A percentile compares a stretch with the other conserved stretches of the same genome.
Evolutionary conservation across 2,888 invertebrate species (phyloP).

Genomic region (Drosophila antonietae): DNA sequence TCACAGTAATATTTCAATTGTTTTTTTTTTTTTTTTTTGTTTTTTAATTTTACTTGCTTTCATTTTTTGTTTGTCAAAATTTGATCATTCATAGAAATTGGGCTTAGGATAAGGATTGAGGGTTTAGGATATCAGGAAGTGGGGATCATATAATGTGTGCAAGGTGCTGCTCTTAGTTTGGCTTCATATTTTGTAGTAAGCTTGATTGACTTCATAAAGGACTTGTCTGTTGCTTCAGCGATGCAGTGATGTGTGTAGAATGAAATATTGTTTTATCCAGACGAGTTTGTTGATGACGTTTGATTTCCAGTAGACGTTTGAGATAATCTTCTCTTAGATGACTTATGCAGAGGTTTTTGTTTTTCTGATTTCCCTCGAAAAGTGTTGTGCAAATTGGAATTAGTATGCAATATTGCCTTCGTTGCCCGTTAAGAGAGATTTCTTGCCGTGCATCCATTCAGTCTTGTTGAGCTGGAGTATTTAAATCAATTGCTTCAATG

Average conservation of each 20-base stretch:
- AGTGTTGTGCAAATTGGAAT: no score
- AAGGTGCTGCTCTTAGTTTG: background rate
- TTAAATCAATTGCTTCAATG: background rate
- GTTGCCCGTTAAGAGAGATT: background rate
- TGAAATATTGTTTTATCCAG: background rate
- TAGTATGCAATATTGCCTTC: background rate
- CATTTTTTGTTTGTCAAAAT: background rate
- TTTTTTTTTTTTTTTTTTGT: background rate
- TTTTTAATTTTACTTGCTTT: background rate
- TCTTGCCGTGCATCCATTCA: background rate
- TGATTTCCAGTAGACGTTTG: background rate
- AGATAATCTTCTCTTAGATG: background rate
- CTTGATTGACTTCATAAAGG: background rate
- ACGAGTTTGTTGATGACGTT: background rate
- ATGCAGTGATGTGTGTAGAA: background rate
- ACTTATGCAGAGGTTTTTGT: background rate
- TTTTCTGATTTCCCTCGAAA: background rate
- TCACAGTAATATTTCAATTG: no score
- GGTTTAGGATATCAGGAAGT: background rate
- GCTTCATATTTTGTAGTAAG: background rate
- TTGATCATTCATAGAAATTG: background rate
- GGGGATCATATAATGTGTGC: background rate
- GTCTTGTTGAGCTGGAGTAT: no score
- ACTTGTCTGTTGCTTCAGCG: background rate
- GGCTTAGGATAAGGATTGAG: background rate